Evolutionary conservation across 2,797 vertebrate species (phyloP).

Genomic region (Halcyon smyrnensis): DNA sequence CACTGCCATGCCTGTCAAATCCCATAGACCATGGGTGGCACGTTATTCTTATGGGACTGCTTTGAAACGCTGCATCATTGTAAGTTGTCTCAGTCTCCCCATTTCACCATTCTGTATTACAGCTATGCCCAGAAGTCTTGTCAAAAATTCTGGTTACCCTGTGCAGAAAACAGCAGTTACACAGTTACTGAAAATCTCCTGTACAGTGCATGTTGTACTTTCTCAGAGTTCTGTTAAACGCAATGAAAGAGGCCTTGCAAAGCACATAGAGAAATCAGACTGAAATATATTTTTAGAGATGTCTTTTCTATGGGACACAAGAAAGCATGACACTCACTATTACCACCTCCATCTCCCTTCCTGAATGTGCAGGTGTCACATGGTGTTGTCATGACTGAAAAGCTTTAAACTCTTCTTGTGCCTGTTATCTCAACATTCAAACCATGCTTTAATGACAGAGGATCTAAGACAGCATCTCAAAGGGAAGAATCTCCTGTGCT

Average conservation of each 20-base stretch:
- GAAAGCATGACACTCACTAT: background rate
- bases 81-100: background rate
- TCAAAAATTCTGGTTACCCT: background rate
- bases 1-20: background rate
- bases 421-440: background rate
- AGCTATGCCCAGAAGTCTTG: background rate
- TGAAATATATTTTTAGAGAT: background rate
- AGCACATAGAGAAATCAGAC: background rate
- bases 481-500: background rate
- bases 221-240: accelerated
- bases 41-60: accelerated
- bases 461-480: background rate
- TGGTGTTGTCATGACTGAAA: background rate
- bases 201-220: background rate
- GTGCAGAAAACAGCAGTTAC: background rate
- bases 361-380: accelerated
- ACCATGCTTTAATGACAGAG: background rate
- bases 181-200: background rate
- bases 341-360: background rate
- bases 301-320: background rate
- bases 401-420: background rate
- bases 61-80: background rate
- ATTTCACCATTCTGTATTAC: background rate
- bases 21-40: background rate
- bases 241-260: background rate